Conservation (phyloP, 2,797 vertebrate species). For the Distichodus sexfasciatus region DNA sequence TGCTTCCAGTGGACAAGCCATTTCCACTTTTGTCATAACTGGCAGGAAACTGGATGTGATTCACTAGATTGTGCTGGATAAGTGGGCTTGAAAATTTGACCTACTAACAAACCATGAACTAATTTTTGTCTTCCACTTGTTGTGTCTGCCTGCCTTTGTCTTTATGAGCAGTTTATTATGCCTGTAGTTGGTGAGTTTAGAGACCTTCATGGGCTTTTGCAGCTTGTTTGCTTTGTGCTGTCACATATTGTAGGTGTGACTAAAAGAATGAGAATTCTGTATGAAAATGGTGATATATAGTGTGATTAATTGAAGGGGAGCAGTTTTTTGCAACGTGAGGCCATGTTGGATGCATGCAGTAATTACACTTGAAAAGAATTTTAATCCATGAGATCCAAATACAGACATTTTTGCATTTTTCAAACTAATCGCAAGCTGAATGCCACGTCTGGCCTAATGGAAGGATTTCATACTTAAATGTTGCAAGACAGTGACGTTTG, state of each 20-base stretch:
- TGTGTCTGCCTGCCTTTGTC: not conserved
- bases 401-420: no score
- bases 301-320: no score
- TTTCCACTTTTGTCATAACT: not conserved
- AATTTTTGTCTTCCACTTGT: not conserved
- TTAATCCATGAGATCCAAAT: no score
- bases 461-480: not conserved
- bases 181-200: conserved; percentile 1
- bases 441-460: no score
- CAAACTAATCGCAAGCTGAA: no score
- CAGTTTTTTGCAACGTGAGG: no score
- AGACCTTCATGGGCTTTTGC: not conserved
- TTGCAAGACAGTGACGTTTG: not conserved
- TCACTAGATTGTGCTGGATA: conserved; percentile 11
- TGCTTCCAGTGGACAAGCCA: not conserved
- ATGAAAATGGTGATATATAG: no score
- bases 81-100: conserved; percentile 33
- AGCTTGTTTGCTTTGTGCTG: not conserved
- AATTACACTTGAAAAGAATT: no score
- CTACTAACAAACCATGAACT: not conserved
- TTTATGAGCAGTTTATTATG: not conserved
- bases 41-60: conserved; percentile 5
- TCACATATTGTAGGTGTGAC: no score
- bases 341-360: no score
- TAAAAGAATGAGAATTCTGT: no score